Evolutionary conservation across 2,888 invertebrate genomes (phyloP).

Genomic region (Perdita meconis): DNA sequence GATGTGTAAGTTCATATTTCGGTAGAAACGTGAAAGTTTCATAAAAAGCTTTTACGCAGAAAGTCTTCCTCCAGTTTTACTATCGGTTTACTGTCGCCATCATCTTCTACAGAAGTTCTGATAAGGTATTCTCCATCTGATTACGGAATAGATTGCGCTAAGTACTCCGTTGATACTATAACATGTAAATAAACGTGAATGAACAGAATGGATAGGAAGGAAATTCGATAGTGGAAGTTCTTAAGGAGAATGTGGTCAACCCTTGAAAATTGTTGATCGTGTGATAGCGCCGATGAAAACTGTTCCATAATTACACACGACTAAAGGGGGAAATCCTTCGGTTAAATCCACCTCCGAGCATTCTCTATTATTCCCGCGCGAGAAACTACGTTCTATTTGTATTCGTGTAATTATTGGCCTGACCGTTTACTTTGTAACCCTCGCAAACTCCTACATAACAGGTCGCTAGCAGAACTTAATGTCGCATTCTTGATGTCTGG

Average conservation of each 20-base stretch:
- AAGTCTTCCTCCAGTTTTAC: no score
- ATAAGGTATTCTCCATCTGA: no score
- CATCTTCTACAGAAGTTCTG: no score
- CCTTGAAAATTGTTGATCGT: neutral
- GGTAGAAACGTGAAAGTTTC: no score
- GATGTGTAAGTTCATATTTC: no score
- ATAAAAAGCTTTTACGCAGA: no score
- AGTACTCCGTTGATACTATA: no score
- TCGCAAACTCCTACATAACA: constrained; percentile 26
- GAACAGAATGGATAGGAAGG: neutral
- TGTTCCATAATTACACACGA: neutral
- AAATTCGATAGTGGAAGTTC: neutral
- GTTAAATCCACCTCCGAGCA: neutral
- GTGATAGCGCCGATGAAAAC: neutral
- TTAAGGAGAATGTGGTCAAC: neutral
- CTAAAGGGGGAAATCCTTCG: constrained; percentile 8
- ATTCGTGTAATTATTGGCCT: constrained; percentile 72
- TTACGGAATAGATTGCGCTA: no score
- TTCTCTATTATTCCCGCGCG: constrained; percentile 40
- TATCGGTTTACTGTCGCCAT: no score
- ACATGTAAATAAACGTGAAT: neutral
- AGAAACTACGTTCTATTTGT: constrained; percentile 51
- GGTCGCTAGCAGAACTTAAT: constrained; percentile 20
- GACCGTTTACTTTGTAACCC: constrained; percentile 56
- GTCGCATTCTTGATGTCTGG: constrained; percentile 10